Conservation (phyloP, 2,797 vertebrate species). For the Jordanella pulchra region DNA sequence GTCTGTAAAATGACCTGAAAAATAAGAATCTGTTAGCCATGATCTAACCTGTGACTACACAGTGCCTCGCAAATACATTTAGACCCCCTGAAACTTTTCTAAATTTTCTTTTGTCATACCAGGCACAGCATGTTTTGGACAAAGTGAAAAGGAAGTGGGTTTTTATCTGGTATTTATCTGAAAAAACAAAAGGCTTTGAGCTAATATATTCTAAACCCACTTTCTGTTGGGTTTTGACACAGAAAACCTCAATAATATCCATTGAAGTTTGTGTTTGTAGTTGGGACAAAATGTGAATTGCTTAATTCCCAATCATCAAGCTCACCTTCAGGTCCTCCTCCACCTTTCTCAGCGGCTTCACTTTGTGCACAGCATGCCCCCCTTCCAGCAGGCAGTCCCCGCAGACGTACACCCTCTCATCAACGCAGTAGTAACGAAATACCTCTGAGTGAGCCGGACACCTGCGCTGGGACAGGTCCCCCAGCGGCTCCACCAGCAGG, state of each 20-base stretch:
- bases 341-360: constrained; percentile 74
- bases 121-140: neutral
- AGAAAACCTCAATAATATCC: neutral
- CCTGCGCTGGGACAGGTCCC: constrained; percentile 67
- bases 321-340: constrained; percentile 80
- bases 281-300: no score
- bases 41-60: neutral
- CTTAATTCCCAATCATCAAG: neutral
- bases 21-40: constrained; percentile 10
- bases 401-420: constrained; percentile 75
- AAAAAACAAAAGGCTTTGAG: neutral
- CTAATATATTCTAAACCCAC: neutral
- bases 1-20: constrained; percentile 69
- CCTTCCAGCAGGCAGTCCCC: constrained; percentile 76
- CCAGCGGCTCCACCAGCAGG: constrained; percentile 76
- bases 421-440: constrained; percentile 75
- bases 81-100: neutral
- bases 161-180: no score
- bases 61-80: neutral
- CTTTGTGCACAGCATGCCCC: constrained; percentile 68
- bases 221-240: neutral
- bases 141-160: neutral
- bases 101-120: neutral
- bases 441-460: constrained; percentile 71
- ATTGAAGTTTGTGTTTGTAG: neutral